Base-by-base conservation (phyloP, 1,140 invertebrate genomes). In the Achroia grisella region DNA sequence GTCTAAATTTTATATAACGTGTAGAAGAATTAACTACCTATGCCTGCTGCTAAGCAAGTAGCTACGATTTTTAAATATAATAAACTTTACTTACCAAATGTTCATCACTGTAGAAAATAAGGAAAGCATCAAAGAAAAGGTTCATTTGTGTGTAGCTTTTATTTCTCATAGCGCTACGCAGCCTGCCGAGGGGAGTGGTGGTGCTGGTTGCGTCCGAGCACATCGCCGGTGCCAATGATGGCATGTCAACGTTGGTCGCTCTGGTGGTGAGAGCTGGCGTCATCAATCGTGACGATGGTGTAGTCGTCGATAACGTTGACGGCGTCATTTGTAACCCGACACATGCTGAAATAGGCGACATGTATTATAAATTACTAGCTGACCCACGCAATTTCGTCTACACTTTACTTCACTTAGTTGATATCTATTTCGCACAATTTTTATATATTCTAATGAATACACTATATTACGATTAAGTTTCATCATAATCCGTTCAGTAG, bases 21-120 rank as follows among this genome's bases (percentile, higher is more conserved):
- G n/a, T n/a, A n/a, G n/a, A n/a, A n/a, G n/a, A n/a, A n/a, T n/a
- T n/a, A n/a, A n/a, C n/a, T n/a, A n/a, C n/a, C n/a, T n/a, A n/a
- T n/a, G n/a, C n/a, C n/a, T n/a, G n/a, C n/a, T n/a, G n/a, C n/a
- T n/a, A n/a, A n/a, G n/a, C n/a, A n/a, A n/a, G n/a, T n/a, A n/a
- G n/a, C n/a, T 23, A 23, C 17, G 2, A 23, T 23, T 3, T 23
- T 3, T 6, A 6, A 23, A 23, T 23, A 23, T 23, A 23, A 3
- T 23, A 23, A n/a, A n/a, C n/a, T n/a, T n/a, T 14, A 44, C 36
- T 78, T 79, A 93, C 92, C 88, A 92, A 90, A 84, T 95, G 94
- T 56, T 94, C 93, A 63, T 95, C 94, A 44, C 90, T 91, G 9
- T 91, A 91, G 13, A 93, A 92, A 15, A 95, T 80, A 37, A 95